A percentile compares a stretch with the other conserved stretches of the same genome.
These are phyloP conservation scores for Habroteleia sp. DNA, from an alignment of 2,888 invertebrate species.

Conservation along the genomic window DNA sequence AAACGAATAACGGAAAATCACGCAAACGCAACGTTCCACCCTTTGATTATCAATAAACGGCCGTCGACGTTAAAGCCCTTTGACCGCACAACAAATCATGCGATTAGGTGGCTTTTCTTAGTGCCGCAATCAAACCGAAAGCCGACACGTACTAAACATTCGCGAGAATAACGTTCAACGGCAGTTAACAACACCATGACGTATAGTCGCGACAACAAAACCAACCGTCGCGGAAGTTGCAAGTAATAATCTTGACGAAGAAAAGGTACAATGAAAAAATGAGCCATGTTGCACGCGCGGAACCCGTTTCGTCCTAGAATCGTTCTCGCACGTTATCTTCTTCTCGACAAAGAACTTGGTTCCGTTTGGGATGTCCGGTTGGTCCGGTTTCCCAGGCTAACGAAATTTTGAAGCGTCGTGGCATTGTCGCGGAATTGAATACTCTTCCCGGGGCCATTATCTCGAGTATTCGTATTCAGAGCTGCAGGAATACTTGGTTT, in stretches of 20 bases:
- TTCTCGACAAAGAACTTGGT: slow-evolving; percentile 36
- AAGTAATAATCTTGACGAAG: no score
- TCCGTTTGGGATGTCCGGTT: slow-evolving; percentile 74
- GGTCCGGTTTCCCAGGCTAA: slow-evolving; percentile 74
- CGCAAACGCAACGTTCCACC: neutral
- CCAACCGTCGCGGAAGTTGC: slow-evolving; percentile 48
- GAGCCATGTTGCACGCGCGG: slow-evolving; percentile 54
- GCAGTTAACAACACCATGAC: slow-evolving; percentile 42
- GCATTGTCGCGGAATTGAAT: slow-evolving; percentile 40
- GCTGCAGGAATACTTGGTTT: slow-evolving; percentile 2
- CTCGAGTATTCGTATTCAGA: slow-evolving; percentile 41
- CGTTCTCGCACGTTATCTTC: slow-evolving; percentile 45
- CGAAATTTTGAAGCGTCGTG: slow-evolving; percentile 38
- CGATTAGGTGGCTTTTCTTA: slow-evolving; percentile 33
- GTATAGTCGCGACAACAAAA: slow-evolving; percentile 28
- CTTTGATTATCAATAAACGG: neutral
- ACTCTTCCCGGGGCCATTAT: slow-evolving; percentile 20
- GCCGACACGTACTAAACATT: slow-evolving; percentile 15
- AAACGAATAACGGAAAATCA: slow-evolving; percentile 11
- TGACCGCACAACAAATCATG: slow-evolving; percentile 46
- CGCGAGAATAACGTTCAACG: slow-evolving; percentile 28
- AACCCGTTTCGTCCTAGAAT: slow-evolving; percentile 49
- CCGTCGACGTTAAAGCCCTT: slow-evolving; percentile 37
- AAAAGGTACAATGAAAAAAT: neutral
- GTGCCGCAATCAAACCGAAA: slow-evolving; percentile 24